A percentile compares a stretch with the other conserved stretches of the same genome.
phyloP scores from a whole-genome alignment of 2,113 vertebrate genomes.

The Phocoena sinus region DNA sequence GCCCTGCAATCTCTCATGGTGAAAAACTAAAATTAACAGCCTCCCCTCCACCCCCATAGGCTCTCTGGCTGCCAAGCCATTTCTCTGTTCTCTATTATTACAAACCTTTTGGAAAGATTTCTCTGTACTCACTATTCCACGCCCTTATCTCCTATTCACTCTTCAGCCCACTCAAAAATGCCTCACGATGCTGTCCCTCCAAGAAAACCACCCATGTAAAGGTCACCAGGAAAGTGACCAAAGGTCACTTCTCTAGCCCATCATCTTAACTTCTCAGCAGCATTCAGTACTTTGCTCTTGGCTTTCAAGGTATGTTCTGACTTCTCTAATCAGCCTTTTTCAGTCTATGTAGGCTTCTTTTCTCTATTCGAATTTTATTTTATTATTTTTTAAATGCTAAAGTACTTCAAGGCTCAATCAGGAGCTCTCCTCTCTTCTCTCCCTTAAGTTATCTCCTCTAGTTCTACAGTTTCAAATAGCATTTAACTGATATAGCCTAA shows the following conservation, averaged over 20 bases:
- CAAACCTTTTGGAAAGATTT: constrained; percentile 11
- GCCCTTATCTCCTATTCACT: neutral
- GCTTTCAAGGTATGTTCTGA: neutral
- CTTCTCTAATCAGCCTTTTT: neutral
- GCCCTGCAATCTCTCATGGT: neutral
- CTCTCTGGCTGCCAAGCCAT: neutral
- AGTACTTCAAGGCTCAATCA: neutral
- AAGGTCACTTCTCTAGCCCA: neutral
- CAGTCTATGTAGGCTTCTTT: neutral
- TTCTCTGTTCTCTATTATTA: neutral
- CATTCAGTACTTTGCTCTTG: neutral
- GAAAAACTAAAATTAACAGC: neutral
- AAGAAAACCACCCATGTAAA: neutral
- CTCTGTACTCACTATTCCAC: neutral
- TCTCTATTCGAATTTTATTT: neutral
- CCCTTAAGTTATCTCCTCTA: neutral
- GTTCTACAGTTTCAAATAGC: neutral
- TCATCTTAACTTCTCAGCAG: neutral
- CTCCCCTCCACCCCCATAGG: neutral
- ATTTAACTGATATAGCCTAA: neutral
- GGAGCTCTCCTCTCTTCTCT: neutral
- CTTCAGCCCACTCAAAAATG: neutral
- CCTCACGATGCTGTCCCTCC: neutral
- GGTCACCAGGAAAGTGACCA: neutral
- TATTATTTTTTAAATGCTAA: neutral